Base-by-base conservation (phyloP, 2,113 vertebrate species). In the Planiliza haematocheilus region DNA sequence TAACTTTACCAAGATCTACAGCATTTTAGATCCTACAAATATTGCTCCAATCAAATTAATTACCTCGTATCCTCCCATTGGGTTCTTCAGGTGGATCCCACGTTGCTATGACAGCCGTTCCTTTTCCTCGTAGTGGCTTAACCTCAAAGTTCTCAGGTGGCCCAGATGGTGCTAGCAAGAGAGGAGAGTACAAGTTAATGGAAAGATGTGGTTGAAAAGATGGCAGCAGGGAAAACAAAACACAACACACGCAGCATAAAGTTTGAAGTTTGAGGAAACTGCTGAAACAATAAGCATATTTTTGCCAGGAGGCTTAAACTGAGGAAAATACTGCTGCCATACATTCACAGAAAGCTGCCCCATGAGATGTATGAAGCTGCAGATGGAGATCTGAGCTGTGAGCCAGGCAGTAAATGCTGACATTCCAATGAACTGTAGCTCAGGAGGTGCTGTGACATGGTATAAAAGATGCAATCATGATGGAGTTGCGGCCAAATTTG, bases 141-240 rank as follows among this genome's bases (percentile, higher is more conserved):
- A 98, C 96, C 7, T 95, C 94, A 69, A 99, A 94, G 92, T 97
- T 97, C 88, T 98, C 97, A 39, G 98, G 98, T 62, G 97, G 95
- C 3, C 93, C 94, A 56, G 96, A 89, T 53, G 98, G 98, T 86
- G 95, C 98, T 99, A 53, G 43, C 7, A 65, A 76, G 60, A 52
- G 72, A 88, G 63, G 84, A 66, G 43, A 86, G n/a, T 10, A 56
- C 13, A 66, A 39, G 41, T 67, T 11, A 88, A 64, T 68, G 21
- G 18, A 80, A 79, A 75, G 66, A 72, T 17, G 71, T 11, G 10
- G 63, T 21, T 71, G 46, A 80, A 39, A 75, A 70, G 58, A 24
- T 9, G 82, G 59, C 14, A 57, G 42, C 24, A 17, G 24, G 52
- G 70, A 20, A 69, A 13, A n/a, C n/a, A 79, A 74, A 71, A 60